Evolutionary conservation across 2,888 invertebrate species (phyloP).

Genomic region (Lasius platythorax): DNA sequence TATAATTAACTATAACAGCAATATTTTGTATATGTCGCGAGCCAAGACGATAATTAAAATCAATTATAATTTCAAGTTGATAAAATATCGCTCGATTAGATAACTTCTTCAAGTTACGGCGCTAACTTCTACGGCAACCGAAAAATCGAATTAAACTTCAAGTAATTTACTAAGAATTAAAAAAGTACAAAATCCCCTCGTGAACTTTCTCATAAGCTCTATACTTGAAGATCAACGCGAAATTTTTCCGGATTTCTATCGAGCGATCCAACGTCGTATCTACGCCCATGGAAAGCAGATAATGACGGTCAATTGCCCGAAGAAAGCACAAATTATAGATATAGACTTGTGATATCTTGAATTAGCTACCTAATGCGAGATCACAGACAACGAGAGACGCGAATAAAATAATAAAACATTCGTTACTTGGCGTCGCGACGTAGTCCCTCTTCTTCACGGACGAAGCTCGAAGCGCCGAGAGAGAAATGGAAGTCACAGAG

Average conservation of each 20-base stretch:
- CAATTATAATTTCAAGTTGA: background rate
- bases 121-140: background rate
- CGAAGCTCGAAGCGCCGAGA: background rate
- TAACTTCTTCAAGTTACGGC: background rate
- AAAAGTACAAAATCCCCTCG: background rate
- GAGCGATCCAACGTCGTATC: slow-evolving; percentile 17
- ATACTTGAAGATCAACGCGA: slow-evolving; percentile 27
- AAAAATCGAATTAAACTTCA: slow-evolving; percentile 15
- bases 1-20: background rate
- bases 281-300: slow-evolving; percentile 58
- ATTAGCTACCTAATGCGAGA: background rate
- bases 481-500: slow-evolving; percentile 37
- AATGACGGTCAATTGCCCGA: slow-evolving; percentile 21
- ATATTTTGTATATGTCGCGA: slow-evolving; percentile 20
- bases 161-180: background rate
- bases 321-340: background rate
- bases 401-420: background rate
- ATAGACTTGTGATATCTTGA: background rate
- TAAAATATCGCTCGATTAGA: background rate
- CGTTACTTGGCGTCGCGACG: slow-evolving; percentile 58
- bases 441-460: slow-evolving; percentile 15
- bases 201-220: background rate
- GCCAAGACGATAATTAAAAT: slow-evolving; percentile 49
- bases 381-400: background rate
- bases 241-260: slow-evolving; percentile 13